Evolutionary conservation across 2,888 invertebrate species (phyloP).

Genomic region (Apamea crenata): DNA sequence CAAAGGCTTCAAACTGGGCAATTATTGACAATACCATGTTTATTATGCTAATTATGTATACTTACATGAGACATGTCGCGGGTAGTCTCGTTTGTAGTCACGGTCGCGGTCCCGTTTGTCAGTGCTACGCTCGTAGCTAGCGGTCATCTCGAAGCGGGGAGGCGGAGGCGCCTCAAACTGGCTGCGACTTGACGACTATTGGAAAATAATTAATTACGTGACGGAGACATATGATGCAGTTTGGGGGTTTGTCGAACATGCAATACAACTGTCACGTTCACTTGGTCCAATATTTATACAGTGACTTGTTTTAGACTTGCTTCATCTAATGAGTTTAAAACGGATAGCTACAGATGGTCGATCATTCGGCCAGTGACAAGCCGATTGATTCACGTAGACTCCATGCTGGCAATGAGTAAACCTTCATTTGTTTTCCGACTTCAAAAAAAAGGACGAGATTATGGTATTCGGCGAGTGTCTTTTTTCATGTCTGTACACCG

Average conservation of each 20-base stretch:
- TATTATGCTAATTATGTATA: background rate
- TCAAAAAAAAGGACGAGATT: background rate
- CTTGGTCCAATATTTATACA: background rate
- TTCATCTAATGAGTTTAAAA: background rate
- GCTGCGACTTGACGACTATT: slow-evolving; percentile 80
- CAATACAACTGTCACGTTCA: background rate
- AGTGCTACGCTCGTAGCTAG: slow-evolving; percentile 82
- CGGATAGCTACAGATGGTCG: background rate
- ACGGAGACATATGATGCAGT: too few relatives aligned
- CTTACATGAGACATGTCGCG: slow-evolving; percentile 85
- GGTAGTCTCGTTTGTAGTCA: slow-evolving; percentile 88
- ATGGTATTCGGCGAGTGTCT: background rate
- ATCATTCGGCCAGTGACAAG: background rate
- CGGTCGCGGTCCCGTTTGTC: slow-evolving; percentile 87
- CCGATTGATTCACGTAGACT: background rate
- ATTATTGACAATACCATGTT: background rate
- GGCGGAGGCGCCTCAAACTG: slow-evolving; percentile 91
- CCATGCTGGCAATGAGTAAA: too few relatives aligned
- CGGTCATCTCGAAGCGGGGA: slow-evolving; percentile 89
- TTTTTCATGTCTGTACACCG: too few relatives aligned
- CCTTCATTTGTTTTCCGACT: background rate
- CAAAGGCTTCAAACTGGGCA: background rate
- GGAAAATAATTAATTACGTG: background rate
- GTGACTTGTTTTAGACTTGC: too few relatives aligned
- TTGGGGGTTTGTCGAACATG: background rate